Percentiles rank a stretch among this genome's conserved stretches.
These are phyloP conservation scores for Globodera rostochiensis DNA, from an alignment of 1,140 invertebrate genomes.

Conservation along the genomic window DNA sequence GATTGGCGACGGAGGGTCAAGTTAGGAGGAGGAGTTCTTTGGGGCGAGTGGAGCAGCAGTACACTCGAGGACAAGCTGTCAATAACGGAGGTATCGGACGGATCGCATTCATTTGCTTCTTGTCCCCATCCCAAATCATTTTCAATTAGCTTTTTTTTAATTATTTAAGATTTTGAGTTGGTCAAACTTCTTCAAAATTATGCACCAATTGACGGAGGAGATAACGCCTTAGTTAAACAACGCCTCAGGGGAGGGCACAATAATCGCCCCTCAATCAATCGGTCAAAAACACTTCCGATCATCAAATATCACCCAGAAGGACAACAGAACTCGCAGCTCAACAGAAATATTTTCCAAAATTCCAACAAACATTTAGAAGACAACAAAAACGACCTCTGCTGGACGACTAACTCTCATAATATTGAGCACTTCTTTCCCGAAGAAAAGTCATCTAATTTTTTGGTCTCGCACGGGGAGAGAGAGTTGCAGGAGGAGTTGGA, in stretches of 20 bases:
- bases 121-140: too few species aligned
- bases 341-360: too few species aligned
- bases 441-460: neutral
- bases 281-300: neutral
- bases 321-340: too few species aligned
- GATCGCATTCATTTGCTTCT: neutral
- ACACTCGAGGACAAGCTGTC: neutral
- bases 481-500: neutral
- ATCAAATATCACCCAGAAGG: neutral
- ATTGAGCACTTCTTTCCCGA: too few species aligned
- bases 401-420: too few species aligned
- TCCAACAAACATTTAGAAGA: too few species aligned
- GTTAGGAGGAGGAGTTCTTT: neutral
- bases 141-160: too few species aligned
- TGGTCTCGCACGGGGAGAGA: neutral
- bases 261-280: neutral
- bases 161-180: neutral
- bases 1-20: neutral
- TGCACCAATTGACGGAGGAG: neutral
- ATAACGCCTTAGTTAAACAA: neutral
- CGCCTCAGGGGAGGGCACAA: neutral
- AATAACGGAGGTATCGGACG: neutral
- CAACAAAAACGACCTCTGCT: too few species aligned
- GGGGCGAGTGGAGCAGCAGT: neutral
- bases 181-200: neutral